Conservation (phyloP, 2,888 invertebrate species). For the Caenorhabditis sp. region DNA sequence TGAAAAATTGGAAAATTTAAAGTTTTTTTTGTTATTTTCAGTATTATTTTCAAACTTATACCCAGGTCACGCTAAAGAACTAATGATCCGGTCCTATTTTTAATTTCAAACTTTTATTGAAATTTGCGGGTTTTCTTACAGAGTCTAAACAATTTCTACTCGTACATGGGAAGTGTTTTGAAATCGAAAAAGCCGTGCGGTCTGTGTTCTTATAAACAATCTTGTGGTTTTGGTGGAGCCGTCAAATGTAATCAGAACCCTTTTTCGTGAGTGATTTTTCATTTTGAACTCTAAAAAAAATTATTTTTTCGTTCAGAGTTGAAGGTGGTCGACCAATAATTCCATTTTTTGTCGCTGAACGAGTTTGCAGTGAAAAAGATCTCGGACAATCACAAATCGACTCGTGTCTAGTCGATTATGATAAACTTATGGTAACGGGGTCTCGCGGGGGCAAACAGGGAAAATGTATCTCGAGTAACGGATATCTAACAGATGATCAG, state of each 20-base stretch:
- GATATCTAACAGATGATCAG: too few relatives aligned
- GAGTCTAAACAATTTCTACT: slow-evolving; percentile 66
- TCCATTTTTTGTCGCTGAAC: slow-evolving; percentile 68
- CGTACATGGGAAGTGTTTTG: slow-evolving; percentile 59
- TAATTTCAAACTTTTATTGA: too few relatives aligned
- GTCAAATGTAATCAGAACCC: slow-evolving; percentile 66
- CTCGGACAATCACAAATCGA: slow-evolving; percentile 64
- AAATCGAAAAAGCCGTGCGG: slow-evolving; percentile 64
- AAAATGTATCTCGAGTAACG: too few relatives aligned
- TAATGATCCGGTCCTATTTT: too few relatives aligned
- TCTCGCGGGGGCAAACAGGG: too few relatives aligned
- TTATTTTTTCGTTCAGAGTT: slow-evolving; percentile 45
- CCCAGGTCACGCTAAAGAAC: too few relatives aligned
- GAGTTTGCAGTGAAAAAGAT: slow-evolving; percentile 64
- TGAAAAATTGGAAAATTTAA: too few relatives aligned
- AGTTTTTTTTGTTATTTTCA: too few relatives aligned
- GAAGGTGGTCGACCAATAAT: slow-evolving; percentile 65
- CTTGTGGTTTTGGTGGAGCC: slow-evolving; percentile 67
- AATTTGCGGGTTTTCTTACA: too few relatives aligned
- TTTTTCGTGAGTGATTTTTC: slow-evolving; percentile 56
- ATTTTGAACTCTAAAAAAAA: not conserved
- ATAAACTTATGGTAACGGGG: slow-evolving; percentile 51
- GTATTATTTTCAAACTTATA: too few relatives aligned
- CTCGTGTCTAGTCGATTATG: slow-evolving; percentile 65
- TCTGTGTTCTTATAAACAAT: slow-evolving; percentile 66